Evolutionary conservation across 2,113 vertebrate species (phyloP).

Genomic region (Patagioenas fasciata): DNA sequence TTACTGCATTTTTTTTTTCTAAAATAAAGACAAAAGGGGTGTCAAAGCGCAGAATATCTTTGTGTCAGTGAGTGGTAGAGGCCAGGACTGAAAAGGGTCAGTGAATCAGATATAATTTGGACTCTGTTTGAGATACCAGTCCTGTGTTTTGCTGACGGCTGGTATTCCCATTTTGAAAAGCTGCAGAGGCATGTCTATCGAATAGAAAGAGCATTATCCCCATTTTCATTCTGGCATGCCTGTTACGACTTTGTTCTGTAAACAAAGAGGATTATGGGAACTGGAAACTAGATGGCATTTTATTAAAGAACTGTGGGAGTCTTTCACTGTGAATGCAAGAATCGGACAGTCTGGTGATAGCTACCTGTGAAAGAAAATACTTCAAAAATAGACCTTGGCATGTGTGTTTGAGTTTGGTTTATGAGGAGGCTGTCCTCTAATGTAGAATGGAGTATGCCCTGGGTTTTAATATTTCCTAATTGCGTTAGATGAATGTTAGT

Average conservation of each 20-base stretch:
- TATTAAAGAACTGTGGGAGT: constrained; percentile 54
- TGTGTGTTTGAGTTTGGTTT: constrained; percentile 3
- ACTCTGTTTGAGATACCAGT: constrained; percentile 85
- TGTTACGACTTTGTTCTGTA: constrained; percentile 77
- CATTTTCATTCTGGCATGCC: constrained; percentile 76
- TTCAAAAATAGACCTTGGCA: neutral
- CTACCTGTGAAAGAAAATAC: constrained; percentile 34
- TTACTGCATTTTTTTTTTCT: constrained; percentile 76
- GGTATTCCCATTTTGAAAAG: constrained; percentile 76
- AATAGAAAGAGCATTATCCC: constrained; percentile 78
- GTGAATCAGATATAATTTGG: constrained; percentile 92
- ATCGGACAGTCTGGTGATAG: neutral
- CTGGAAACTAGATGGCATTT: constrained; percentile 65
- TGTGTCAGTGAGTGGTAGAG: constrained; percentile 76
- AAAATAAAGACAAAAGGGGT: constrained; percentile 79
- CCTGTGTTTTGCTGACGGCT: constrained; percentile 88
- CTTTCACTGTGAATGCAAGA: constrained; percentile 46
- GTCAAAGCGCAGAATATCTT: constrained; percentile 80
- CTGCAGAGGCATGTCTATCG: constrained; percentile 76
- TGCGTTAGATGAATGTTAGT: neutral
- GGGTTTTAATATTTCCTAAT: neutral
- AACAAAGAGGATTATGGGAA: constrained; percentile 76
- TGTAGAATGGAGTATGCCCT: neutral
- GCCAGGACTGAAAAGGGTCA: constrained; percentile 86
- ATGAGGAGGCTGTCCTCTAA: neutral